These are phyloP conservation scores for Oreochromis grahami DNA, from an alignment of 2,797 vertebrate genomes.

Conservation along the genomic window DNA sequence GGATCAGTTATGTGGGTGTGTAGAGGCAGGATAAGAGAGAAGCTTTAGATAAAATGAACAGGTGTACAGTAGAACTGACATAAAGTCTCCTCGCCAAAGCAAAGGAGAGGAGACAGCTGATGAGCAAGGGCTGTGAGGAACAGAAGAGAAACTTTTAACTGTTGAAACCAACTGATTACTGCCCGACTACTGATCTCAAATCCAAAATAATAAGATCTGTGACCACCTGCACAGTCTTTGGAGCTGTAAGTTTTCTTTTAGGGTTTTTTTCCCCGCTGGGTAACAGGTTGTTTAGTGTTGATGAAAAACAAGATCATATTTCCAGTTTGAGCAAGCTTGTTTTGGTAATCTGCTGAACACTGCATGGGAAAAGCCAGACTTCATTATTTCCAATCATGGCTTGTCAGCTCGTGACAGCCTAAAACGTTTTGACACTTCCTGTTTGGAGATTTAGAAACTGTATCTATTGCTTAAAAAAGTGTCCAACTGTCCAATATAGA, in stretches of 20 bases:
- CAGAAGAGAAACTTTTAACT: background rate
- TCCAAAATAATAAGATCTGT: background rate
- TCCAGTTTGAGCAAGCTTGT: background rate
- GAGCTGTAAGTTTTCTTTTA: background rate
- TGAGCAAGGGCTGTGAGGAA: background rate
- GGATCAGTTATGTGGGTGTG: background rate
- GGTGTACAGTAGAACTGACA: background rate
- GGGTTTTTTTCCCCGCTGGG: rapidly evolving
- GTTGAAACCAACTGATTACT: background rate
- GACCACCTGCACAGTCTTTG: background rate
- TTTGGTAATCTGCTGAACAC: background rate
- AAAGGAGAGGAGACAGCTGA: background rate
- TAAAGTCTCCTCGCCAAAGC: background rate
- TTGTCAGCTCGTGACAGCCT: background rate
- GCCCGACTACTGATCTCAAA: background rate
- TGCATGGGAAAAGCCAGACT: background rate
- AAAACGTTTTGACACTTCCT: rapidly evolving
- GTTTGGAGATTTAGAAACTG: background rate
- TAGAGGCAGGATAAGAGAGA: background rate
- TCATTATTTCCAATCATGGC: background rate
- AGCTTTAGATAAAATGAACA: background rate
- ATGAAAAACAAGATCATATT: background rate
- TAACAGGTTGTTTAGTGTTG: background rate
- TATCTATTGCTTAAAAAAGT: background rate
- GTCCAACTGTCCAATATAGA: background rate